These are phyloP conservation scores for Ephestia elutella DNA, from an alignment of 1,140 invertebrate species.

Conservation along the genomic window DNA sequence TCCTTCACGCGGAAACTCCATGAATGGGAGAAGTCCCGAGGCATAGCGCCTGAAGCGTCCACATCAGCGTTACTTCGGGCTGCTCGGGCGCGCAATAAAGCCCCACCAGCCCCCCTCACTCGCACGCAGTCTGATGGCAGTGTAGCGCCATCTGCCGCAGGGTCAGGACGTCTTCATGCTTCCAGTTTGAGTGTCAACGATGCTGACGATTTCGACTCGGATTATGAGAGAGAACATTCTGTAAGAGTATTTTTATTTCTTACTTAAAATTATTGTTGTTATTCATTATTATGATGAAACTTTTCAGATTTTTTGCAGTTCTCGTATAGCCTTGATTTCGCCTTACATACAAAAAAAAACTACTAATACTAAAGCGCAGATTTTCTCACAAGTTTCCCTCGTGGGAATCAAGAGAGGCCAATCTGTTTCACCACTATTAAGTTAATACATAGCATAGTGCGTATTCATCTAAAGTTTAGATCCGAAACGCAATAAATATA, in stretches of 20 bases:
- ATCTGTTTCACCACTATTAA: too few species aligned
- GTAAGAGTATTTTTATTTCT: constrained; percentile 34
- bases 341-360: too few species aligned
- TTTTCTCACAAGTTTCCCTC: too few species aligned
- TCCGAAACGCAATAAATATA: too few species aligned
- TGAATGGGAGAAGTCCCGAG: constrained; percentile 91
- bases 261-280: too few species aligned
- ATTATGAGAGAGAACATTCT: constrained; percentile 52
- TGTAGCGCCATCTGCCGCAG: constrained; percentile 72
- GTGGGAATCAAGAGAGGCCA: too few species aligned
- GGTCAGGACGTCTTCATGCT: constrained; percentile 75
- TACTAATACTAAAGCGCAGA: too few species aligned
- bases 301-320: too few species aligned
- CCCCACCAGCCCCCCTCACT: constrained; percentile 69
- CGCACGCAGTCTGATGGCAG: constrained; percentile 84
- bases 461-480: too few species aligned
- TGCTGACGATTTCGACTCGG: constrained; percentile 77
- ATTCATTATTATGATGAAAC: constrained; percentile 3
- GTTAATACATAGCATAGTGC: too few species aligned
- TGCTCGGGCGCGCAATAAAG: constrained; percentile 63
- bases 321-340: too few species aligned
- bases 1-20: constrained; percentile 92
- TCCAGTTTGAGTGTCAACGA: constrained; percentile 84
- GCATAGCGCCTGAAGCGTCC: constrained; percentile 86
- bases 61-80: constrained; percentile 83